Conservation (phyloP, 2,797 vertebrate species). For the Podarcis lilfordi region DNA sequence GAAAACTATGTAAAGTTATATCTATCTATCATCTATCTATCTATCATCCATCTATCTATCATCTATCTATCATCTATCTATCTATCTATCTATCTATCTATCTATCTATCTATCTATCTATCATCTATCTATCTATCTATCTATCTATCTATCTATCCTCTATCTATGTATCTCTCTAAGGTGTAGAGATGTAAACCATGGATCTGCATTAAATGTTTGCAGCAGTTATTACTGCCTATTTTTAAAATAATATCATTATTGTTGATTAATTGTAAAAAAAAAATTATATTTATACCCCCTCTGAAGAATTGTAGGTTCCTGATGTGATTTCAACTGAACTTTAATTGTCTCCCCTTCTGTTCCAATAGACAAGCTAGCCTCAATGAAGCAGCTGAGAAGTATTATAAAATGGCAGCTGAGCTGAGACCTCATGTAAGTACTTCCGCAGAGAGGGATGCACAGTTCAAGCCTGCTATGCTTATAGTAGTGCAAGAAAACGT, state of each 20-base stretch:
- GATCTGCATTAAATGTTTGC: too few species aligned
- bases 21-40: too few species aligned
- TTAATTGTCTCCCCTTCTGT: conserved; percentile 33
- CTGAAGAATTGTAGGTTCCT: background rate
- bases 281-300: background rate
- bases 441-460: conserved; percentile 16
- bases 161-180: too few species aligned
- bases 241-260: background rate
- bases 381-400: conserved; percentile 95
- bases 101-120: too few species aligned
- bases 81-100: too few species aligned
- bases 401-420: conserved; percentile 92
- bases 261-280: background rate
- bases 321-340: background rate
- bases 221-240: background rate
- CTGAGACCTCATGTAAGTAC: conserved; percentile 96
- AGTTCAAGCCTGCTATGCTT: background rate
- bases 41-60: too few species aligned
- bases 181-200: too few species aligned
- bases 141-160: too few species aligned
- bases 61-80: too few species aligned
- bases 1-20: conserved; percentile 12
- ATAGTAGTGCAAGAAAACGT: too few species aligned
- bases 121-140: too few species aligned
- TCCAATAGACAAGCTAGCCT: conserved; percentile 94